Evolutionary conservation across 2,888 invertebrate species (phyloP), one percentile per base, ranked within the genome.

Genomic region (Craniophora ligustri): DNA sequence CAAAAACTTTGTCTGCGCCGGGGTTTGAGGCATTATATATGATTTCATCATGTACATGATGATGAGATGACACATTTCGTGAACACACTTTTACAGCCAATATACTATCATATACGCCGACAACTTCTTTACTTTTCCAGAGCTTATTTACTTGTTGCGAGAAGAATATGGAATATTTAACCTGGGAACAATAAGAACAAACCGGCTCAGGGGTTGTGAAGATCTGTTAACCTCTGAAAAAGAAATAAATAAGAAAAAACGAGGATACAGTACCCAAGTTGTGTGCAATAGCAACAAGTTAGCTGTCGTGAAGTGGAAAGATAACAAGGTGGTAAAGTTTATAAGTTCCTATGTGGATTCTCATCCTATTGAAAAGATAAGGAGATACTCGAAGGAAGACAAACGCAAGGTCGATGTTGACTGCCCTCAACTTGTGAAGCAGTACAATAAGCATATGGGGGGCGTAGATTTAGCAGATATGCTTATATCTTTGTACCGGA

Each of bases 11-110:
- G 10, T 23, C 10, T 10, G 23, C 10, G 23, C 23, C 10, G 23
- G 23, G 3, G 23, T 23, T 10, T 23, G 10, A 10, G 23, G 23
- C 10, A 23, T 23, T 23, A 23, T 23, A 23, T 23, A 23, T 10
- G 23, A 23, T 23, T 23, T 23, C n/a, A n/a, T 23, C 23, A 10
- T 23, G 10, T 23, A 10, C 10, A 10, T 23, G 23, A 10, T 23
- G 23, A n/a, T n/a, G 23, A 8, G 23, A 23, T 23, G 23, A 23
- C 23, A 23, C 23, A 8, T 79, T 79, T 49, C 23, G 50, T 19
- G 38, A 32, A 18, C 19, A 34, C 26, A 16, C 40, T 10, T 76
- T 78, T 46, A 45, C 23, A 10, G 23, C 23, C 23, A n/a, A n/a
- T n/a, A n/a, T n/a, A n/a, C n/a, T n/a, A 23, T 23, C 10, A 10